phyloP scores from a whole-genome alignment of 2,113 vertebrate genomes.

The Manacus vitellinus region DNA sequence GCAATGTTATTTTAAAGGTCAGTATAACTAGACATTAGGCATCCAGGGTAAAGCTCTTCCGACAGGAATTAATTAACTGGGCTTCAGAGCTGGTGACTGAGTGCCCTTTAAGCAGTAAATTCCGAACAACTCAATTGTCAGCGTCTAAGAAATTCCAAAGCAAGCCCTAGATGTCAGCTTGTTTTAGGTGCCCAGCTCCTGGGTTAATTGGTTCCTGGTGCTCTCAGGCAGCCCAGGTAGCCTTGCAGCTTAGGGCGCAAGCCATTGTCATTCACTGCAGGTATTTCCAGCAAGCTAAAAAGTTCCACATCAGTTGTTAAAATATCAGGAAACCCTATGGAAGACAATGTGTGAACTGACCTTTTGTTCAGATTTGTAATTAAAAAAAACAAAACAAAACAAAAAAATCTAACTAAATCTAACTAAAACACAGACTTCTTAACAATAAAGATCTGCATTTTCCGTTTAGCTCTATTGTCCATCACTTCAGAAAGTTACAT shows the following conservation, averaged over 20 bases:
- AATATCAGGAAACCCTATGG: neutral
- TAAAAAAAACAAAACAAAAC: neutral
- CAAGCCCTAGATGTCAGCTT: neutral
- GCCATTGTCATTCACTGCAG: neutral
- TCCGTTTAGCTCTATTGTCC: neutral
- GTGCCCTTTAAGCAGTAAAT: neutral
- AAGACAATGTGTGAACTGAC: neutral
- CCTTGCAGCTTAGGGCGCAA: neutral
- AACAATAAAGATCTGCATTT: neutral
- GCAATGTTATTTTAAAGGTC: slow-evolving; percentile 24
- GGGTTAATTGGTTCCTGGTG: neutral
- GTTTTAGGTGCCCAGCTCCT: neutral
- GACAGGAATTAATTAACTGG: slow-evolving; percentile 19
- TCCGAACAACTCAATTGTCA: slow-evolving; percentile 1
- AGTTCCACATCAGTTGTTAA: neutral
- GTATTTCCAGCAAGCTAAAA: neutral
- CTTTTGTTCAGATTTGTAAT: neutral
- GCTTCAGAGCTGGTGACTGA: neutral
- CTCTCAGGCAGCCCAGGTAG: neutral
- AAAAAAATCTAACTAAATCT: neutral
- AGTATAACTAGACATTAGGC: neutral
- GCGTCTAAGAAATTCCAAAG: neutral
- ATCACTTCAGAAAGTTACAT: neutral
- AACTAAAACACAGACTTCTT: neutral
- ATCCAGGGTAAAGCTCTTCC: neutral